A percentile compares a stretch with the other conserved stretches of the same genome.
These are phyloP conservation scores for Psix sp. DNA, from an alignment of 1,140 invertebrate species.

Conservation along the genomic window DNA sequence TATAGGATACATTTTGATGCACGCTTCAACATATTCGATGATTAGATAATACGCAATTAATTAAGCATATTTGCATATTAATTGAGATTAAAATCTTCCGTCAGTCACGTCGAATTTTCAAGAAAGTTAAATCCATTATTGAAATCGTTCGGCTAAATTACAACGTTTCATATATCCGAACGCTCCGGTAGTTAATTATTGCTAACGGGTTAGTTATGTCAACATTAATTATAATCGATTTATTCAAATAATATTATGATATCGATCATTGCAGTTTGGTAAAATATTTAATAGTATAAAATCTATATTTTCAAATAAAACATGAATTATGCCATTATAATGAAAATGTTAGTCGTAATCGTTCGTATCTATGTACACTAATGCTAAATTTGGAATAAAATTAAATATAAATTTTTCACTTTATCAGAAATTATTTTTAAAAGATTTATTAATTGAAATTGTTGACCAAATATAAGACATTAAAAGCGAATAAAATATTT, in stretches of 20 bases:
- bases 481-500: conserved; percentile 43
- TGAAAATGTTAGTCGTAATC: too few relatives aligned
- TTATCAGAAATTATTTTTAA: too few relatives aligned
- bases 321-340: too few relatives aligned
- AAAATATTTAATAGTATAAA: too few relatives aligned
- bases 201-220: conserved; percentile 15
- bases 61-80: conserved; percentile 46
- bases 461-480: too few relatives aligned
- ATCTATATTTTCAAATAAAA: too few relatives aligned
- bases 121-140: conserved; percentile 27
- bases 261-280: too few relatives aligned
- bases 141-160: conserved; percentile 30
- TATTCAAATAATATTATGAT: too few relatives aligned
- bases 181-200: conserved; percentile 16
- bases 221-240: conserved; percentile 27
- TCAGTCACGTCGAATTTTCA: conserved; percentile 27
- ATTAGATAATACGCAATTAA: conserved; percentile 54
- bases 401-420: too few relatives aligned
- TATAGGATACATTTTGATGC: conserved; percentile 37
- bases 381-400: too few relatives aligned
- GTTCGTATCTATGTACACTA: too few relatives aligned
- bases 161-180: conserved; percentile 20
- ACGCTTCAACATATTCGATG: conserved; percentile 46
- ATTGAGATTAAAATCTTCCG: conserved; percentile 29
- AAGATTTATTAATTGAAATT: too few relatives aligned